phyloP scores from a whole-genome alignment of 2,888 invertebrate species.

The Tenthredo notha region DNA sequence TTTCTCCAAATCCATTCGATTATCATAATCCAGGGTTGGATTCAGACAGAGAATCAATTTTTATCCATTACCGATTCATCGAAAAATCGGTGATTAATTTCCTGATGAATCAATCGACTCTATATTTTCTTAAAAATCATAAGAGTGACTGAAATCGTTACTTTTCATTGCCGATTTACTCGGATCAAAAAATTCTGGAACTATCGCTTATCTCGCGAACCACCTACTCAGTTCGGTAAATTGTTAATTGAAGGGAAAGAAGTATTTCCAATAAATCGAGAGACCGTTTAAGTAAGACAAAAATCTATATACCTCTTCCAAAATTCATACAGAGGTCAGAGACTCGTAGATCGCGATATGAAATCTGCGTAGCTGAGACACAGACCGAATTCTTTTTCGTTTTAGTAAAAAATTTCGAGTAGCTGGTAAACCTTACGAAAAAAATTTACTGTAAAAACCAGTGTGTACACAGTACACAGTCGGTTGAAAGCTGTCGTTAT shows the following conservation, averaged over 20 bases:
- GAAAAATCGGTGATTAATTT: neutral
- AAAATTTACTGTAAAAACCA: conserved; percentile 9
- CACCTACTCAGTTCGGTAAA: too few species aligned
- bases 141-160: neutral
- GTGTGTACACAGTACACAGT: conserved; percentile 17
- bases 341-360: neutral
- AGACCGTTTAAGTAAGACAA: neutral
- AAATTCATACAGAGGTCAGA: neutral
- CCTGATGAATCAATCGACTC: neutral
- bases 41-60: neutral
- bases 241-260: neutral
- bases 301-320: neutral
- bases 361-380: neutral
- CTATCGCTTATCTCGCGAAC: neutral
- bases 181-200: too few species aligned
- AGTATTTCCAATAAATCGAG: neutral
- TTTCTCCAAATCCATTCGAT: neutral
- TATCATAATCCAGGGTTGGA: neutral
- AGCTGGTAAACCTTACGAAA: neutral
- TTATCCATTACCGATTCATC: neutral
- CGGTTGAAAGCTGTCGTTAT: conserved; percentile 33
- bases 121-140: neutral
- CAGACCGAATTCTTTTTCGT: neutral
- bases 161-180: neutral
- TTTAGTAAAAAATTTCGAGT: neutral